Percentiles rank a stretch among this genome's conserved stretches.
These are phyloP conservation scores for Telmatherina bonti DNA, from an alignment of 2,797 vertebrate species.

Conservation along the genomic window DNA sequence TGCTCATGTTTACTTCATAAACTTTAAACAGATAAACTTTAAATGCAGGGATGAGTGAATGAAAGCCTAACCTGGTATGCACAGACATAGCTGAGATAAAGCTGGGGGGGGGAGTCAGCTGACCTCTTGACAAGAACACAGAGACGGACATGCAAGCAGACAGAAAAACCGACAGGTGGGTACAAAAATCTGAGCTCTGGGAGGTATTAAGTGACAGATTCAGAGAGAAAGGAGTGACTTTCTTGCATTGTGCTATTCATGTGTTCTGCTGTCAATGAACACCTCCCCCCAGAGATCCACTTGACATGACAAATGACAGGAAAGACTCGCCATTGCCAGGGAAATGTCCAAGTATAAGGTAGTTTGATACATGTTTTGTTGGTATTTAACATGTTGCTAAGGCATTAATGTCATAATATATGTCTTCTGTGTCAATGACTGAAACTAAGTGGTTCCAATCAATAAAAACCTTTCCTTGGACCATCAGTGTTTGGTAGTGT, in stretches of 20 bases:
- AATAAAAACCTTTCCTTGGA: conserved; percentile 5
- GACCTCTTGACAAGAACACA: conserved; percentile 51
- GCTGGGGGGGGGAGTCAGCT: conserved; percentile 47
- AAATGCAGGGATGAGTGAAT: neutral
- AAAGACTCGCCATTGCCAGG: conserved; percentile 20
- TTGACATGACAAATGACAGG: conserved; percentile 43
- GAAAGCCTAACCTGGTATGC: neutral
- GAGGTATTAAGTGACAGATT: conserved; percentile 66
- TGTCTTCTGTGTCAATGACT: neutral
- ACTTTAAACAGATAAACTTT: neutral
- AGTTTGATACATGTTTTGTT: conserved; percentile 18
- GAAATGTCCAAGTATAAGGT: conserved; percentile 27
- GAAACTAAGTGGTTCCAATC: neutral
- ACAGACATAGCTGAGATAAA: conserved; percentile 32
- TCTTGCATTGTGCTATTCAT: conserved; percentile 60
- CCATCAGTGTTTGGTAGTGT: conserved; percentile 1
- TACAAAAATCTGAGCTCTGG: conserved; percentile 50
- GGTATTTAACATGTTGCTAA: conserved; percentile 30
- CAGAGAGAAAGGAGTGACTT: conserved; percentile 68
- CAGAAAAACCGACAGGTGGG: conserved; percentile 54
- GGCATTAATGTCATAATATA: conserved; percentile 14
- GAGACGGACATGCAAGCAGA: conserved; percentile 56
- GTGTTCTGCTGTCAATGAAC: conserved; percentile 57
- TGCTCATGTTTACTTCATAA: too few relatives aligned
- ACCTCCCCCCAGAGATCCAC: conserved; percentile 33